A percentile compares a stretch with the other conserved stretches of the same genome.
phyloP scores from a whole-genome alignment of 2,797 vertebrate species.

The Mastacembelus armatus region DNA sequence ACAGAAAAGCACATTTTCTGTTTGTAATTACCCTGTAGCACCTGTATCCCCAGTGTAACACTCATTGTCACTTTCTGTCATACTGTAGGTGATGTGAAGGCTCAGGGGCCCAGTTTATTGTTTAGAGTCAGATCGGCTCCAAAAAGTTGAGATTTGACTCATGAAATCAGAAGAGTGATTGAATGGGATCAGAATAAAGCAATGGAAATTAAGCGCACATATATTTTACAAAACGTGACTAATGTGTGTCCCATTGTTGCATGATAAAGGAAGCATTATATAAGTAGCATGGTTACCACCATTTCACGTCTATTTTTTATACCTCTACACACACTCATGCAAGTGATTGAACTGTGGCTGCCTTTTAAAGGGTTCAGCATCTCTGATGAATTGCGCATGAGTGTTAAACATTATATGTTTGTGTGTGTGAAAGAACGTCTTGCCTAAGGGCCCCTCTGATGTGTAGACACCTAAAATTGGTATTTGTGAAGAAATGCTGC shows the following conservation, averaged over 20 bases:
- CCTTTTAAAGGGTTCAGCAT: constrained; percentile 61
- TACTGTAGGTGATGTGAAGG: constrained; percentile 45
- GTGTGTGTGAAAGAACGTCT: constrained; percentile 42
- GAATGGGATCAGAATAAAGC: constrained; percentile 59
- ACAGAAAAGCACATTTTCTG: constrained; percentile 77
- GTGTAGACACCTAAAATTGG: constrained; percentile 66
- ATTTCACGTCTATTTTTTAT: background rate
- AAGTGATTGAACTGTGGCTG: constrained; percentile 31
- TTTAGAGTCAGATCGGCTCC: constrained; percentile 68
- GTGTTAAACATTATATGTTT: constrained; percentile 33
- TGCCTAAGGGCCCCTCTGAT: constrained; percentile 65
- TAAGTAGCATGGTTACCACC: background rate
- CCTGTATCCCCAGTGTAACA: constrained; percentile 68
- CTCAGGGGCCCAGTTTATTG: constrained; percentile 62
- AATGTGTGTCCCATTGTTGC: constrained; percentile 44
- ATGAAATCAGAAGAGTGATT: constrained; percentile 66
- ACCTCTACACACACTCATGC: background rate
- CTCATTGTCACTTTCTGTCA: constrained; percentile 40
- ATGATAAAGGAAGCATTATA: constrained; percentile 6
- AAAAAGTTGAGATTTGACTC: constrained; percentile 63
- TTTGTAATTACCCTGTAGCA: constrained; percentile 80
- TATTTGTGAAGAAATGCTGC: constrained; percentile 46
- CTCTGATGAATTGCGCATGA: constrained; percentile 36
- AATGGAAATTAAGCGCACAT: constrained; percentile 41
- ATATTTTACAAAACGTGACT: constrained; percentile 61